Conservation (phyloP, 2,113 vertebrate genomes). For the Bombycilla garrulus region DNA sequence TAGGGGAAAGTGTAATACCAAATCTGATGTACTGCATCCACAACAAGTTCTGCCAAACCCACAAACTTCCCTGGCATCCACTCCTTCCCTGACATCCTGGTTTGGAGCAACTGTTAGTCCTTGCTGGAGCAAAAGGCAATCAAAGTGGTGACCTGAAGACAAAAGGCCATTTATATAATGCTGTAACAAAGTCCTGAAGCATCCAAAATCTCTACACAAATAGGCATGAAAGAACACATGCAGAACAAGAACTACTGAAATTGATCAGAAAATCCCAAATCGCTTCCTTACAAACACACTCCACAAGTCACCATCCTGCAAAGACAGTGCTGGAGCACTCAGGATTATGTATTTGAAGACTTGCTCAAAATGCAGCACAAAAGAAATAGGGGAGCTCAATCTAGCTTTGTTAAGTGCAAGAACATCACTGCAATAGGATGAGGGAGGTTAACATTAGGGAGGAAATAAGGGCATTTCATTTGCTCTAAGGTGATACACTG, state of each 20-base stretch:
- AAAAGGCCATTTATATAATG: not conserved
- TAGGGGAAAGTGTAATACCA: not conserved
- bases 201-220: not conserved
- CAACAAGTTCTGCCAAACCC: not conserved
- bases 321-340: not conserved
- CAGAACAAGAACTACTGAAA: not conserved
- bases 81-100: not conserved
- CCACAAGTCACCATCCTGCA: not conserved
- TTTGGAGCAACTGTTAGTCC: not conserved
- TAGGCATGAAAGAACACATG: rapidly evolving
- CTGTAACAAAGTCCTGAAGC: not conserved
- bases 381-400: not conserved
- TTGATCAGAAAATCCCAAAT: not conserved
- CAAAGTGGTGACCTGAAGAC: not conserved
- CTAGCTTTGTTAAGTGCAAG: not conserved
- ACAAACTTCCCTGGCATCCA: not conserved
- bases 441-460: not conserved
- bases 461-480: not conserved
- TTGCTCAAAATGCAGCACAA: not conserved
- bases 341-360: not conserved
- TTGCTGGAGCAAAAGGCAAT: not conserved
- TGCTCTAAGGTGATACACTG: not conserved
- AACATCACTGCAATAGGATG: not conserved
- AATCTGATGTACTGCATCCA: not conserved
- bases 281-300: not conserved